Conservation (phyloP, 2,113 vertebrate species). For the Dasyurus viverrinus region DNA sequence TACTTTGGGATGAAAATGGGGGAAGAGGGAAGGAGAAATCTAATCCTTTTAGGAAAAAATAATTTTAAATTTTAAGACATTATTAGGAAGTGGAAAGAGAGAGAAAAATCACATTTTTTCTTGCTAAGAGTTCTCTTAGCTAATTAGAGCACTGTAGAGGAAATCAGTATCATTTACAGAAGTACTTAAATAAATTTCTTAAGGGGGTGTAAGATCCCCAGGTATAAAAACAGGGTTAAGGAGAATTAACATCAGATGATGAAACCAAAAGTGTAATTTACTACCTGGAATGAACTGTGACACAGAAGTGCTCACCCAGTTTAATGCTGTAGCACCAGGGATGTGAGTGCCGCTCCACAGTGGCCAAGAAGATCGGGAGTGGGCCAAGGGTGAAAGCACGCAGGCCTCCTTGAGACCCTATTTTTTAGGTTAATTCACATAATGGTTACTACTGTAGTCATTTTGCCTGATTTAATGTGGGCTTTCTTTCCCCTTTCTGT, state of each 20-base stretch:
- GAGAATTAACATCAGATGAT: not conserved
- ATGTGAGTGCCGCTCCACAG: not conserved
- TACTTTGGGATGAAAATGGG: not conserved
- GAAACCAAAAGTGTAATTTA: accelerated
- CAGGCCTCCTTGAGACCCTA: not conserved
- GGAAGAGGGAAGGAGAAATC: too few relatives aligned
- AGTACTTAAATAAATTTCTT: not conserved
- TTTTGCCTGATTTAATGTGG: accelerated
- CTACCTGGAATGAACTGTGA: not conserved
- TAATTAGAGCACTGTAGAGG: not conserved
- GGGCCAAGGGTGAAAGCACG: not conserved
- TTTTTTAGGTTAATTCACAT: not conserved
- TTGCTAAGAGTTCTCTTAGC: not conserved
- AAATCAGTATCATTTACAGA: not conserved
- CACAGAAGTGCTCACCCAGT: not conserved
- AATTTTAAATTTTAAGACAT: not conserved
- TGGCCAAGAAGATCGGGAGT: not conserved
- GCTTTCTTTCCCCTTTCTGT: not conserved
- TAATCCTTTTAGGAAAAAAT: not conserved
- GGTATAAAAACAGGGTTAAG: not conserved
- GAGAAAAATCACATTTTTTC: not conserved
- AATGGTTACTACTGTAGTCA: not conserved
- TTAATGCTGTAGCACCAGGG: not conserved
- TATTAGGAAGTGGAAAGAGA: not conserved
- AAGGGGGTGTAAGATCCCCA: not conserved